phyloP scores from a whole-genome alignment of 1,140 invertebrate genomes.

The Procambarus virginalis region DNA sequence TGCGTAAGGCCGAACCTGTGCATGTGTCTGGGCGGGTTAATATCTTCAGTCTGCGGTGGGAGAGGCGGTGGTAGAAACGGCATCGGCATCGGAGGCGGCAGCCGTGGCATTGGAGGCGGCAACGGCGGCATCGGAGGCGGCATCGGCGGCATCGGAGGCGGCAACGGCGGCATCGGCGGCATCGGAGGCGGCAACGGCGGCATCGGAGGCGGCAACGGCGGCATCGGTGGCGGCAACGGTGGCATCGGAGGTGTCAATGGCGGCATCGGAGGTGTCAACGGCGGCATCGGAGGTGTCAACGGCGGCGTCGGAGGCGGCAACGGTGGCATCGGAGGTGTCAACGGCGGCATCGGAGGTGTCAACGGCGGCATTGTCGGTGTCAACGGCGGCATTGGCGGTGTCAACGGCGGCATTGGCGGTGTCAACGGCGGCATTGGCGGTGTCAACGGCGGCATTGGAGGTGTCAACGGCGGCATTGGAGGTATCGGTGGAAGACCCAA shows the following conservation, averaged over 20 bases:
- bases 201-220: too few species aligned
- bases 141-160: background rate
- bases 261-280: conserved; percentile 75
- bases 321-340: too few species aligned
- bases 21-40: conserved; percentile 79
- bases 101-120: too few species aligned
- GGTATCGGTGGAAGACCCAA: background rate
- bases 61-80: conserved; percentile 17
- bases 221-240: too few species aligned
- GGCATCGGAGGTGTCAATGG: conserved; percentile 82
- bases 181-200: conserved; percentile 73
- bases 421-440: too few species aligned
- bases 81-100: too few species aligned
- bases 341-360: conserved; percentile 78
- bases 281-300: too few species aligned
- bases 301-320: too few species aligned
- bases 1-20: conserved; percentile 90
- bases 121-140: too few species aligned
- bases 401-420: background rate
- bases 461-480: background rate
- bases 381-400: background rate
- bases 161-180: conserved; percentile 76
- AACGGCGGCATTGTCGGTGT: background rate
- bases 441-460: too few species aligned
- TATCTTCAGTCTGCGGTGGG: conserved; percentile 71